phyloP scores from a whole-genome alignment of 2,113 vertebrate genomes.

The Plotosus lineatus region DNA sequence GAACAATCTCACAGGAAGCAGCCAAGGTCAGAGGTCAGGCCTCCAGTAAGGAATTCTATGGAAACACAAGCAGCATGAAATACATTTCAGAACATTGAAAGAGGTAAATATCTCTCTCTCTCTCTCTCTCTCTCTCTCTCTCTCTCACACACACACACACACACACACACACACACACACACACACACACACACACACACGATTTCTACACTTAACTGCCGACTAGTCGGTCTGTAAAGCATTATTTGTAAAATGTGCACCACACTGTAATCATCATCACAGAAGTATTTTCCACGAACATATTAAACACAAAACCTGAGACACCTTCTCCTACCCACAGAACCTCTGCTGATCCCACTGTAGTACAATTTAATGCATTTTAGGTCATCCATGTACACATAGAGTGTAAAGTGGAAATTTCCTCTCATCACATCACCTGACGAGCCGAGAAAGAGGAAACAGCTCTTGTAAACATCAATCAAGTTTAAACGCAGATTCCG shows the following conservation, averaged over 20 bases:
- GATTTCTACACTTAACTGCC: neutral
- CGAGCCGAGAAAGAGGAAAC: neutral
- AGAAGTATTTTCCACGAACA: neutral
- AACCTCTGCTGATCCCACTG: neutral
- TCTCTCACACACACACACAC: neutral
- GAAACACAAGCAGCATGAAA: conserved; percentile 27
- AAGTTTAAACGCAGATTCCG: neutral
- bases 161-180: neutral
- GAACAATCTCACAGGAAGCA: conserved; percentile 52
- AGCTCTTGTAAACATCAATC: neutral
- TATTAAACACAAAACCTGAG: neutral
- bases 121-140: neutral
- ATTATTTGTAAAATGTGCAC: neutral
- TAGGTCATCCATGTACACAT: neutral
- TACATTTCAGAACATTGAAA: neutral
- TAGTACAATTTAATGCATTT: neutral
- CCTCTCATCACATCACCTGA: neutral
- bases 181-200: no score
- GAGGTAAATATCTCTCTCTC: neutral
- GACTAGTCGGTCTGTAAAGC: neutral
- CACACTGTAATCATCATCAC: neutral
- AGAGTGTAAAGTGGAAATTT: neutral
- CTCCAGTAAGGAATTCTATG: conserved; percentile 39
- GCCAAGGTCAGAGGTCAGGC: conserved; percentile 43
- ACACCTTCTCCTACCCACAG: neutral